These are phyloP conservation scores for Cydia splendana DNA, from an alignment of 1,140 invertebrate genomes.

Conservation along the genomic window DNA sequence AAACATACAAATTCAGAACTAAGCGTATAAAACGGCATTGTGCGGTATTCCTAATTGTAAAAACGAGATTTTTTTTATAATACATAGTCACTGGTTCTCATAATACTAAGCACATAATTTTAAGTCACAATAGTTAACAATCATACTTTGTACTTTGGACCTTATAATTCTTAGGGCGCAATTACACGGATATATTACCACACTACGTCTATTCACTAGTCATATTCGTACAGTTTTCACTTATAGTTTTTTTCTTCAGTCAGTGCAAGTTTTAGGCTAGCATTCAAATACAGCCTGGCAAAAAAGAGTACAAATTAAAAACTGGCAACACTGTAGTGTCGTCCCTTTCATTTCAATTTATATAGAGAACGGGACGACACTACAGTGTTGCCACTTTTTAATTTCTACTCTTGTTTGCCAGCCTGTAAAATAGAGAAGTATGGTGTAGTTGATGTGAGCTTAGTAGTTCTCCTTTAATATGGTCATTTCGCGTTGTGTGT, in stretches of 20 bases:
- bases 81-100: slow-evolving; percentile 16
- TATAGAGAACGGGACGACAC: no score
- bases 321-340: no score
- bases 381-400: no score
- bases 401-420: no score
- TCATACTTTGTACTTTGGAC: slow-evolving; percentile 39
- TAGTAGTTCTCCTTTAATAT: not conserved
- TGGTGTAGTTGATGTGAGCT: no score
- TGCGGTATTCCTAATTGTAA: slow-evolving; percentile 45
- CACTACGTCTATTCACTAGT: not conserved
- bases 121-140: slow-evolving; percentile 38
- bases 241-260: no score
- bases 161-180: slow-evolving; percentile 6
- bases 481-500: no score
- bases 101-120: slow-evolving; percentile 37
- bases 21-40: slow-evolving; percentile 67
- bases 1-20: slow-evolving; percentile 63
- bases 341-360: no score
- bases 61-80: slow-evolving; percentile 26
- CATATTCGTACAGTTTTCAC: slow-evolving; percentile 6
- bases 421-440: no score
- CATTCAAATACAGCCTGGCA: no score
- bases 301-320: no score
- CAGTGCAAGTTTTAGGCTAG: not conserved
- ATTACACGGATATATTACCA: slow-evolving; percentile 5